phyloP scores from a whole-genome alignment of 2,113 vertebrate genomes.

The Chaetorhynchus papuensis region DNA sequence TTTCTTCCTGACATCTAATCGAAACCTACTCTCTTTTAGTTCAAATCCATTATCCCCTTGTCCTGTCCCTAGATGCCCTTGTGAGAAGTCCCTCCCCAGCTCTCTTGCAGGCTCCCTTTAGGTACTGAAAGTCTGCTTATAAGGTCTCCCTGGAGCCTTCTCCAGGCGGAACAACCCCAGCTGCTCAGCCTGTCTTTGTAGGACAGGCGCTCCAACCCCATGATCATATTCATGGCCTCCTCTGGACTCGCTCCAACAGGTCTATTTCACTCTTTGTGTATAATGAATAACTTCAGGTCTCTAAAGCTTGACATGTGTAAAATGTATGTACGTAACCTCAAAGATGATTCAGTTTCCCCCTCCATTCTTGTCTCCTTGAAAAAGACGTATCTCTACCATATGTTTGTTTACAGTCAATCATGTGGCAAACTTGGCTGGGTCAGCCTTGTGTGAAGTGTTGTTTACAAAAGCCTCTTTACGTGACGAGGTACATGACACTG shows the following conservation, averaged over 20 bases:
- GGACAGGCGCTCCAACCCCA: background rate
- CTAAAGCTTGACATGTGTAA: background rate
- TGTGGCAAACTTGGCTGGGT: background rate
- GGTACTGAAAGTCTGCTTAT: background rate
- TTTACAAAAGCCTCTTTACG: background rate
- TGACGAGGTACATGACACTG: fast-evolving
- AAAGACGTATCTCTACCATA: background rate
- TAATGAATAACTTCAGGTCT: background rate
- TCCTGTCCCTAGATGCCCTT: background rate
- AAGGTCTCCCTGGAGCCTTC: background rate
- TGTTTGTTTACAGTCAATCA: slow-evolving; percentile 27
- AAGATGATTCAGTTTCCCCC: background rate
- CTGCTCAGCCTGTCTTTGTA: background rate
- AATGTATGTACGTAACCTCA: background rate
- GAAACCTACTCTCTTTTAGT: background rate
- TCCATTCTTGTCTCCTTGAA: background rate
- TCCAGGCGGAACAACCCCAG: background rate
- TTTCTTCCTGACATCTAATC: background rate
- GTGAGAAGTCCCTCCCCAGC: background rate
- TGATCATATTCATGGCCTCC: background rate
- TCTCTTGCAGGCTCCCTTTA: background rate
- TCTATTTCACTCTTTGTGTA: background rate
- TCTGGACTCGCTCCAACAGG: background rate
- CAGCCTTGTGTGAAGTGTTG: background rate
- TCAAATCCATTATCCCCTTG: background rate